Conservation (phyloP, 2,113 vertebrate genomes). For the Paratilapia polleni region DNA sequence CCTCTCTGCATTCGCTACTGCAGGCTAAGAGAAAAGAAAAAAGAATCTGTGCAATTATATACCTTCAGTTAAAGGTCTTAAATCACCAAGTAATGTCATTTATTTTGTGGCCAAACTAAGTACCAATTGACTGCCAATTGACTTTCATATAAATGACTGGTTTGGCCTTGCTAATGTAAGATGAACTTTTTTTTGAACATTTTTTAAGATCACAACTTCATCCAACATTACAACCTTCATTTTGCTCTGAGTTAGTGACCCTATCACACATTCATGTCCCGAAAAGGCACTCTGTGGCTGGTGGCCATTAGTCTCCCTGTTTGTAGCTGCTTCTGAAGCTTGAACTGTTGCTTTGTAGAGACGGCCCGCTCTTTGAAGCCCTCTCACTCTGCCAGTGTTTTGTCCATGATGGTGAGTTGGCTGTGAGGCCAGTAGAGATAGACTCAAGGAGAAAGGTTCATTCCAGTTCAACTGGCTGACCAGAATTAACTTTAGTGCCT, state of each 20-base stretch:
- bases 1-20: background rate
- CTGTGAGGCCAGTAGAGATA: conserved; percentile 8
- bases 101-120: background rate
- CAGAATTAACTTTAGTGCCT: background rate
- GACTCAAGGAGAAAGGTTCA: conserved; percentile 23
- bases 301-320: conserved; percentile 40
- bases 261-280: conserved; percentile 30
- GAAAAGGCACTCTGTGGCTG: conserved; percentile 26
- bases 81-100: background rate
- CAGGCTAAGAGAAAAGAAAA: background rate
- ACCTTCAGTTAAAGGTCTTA: background rate
- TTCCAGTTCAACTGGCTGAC: conserved; percentile 13
- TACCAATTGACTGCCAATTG: background rate
- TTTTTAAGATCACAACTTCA: background rate
- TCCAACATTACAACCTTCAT: conserved; percentile 12
- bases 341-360: conserved; percentile 50
- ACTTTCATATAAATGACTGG: background rate
- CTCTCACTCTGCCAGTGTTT: conserved; percentile 41
- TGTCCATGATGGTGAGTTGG: conserved; percentile 23
- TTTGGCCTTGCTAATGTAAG: background rate
- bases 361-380: conserved; percentile 56
- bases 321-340: conserved; percentile 60
- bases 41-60: background rate
- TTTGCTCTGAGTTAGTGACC: conserved; percentile 14
- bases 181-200: background rate